Evolutionary conservation across 2,888 invertebrate species (phyloP).

Genomic region (Cheilosia grossa): DNA sequence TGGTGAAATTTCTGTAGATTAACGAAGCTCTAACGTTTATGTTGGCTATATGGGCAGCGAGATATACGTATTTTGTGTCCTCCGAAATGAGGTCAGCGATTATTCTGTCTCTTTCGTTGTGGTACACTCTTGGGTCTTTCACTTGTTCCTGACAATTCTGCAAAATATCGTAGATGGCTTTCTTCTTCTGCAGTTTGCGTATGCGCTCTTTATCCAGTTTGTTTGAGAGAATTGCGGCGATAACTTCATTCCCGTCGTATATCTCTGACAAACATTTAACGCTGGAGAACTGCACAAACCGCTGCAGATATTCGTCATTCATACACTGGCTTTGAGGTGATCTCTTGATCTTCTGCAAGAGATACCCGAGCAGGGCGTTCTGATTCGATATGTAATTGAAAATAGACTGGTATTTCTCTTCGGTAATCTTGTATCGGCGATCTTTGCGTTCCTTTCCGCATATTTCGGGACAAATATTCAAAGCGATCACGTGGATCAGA

Average conservation of each 20-base stretch:
- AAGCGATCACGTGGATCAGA: conserved; percentile 88
- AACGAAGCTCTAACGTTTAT: conserved; percentile 78
- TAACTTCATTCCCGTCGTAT: conserved; percentile 77
- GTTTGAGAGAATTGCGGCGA: conserved; percentile 79
- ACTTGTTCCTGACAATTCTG: conserved; percentile 47
- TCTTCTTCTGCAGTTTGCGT: conserved; percentile 67
- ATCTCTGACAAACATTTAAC: conserved; percentile 76
- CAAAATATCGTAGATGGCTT: conserved; percentile 51
- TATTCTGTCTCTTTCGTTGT: conserved; percentile 77
- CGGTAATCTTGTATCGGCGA: conserved; percentile 68
- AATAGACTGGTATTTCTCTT: conserved; percentile 79
- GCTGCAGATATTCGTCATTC: conserved; percentile 77
- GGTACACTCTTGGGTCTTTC: conserved; percentile 12
- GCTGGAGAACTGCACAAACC: conserved; percentile 77
- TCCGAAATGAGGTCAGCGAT: conserved; percentile 77
- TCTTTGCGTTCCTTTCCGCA: conserved; percentile 62
- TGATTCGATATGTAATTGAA: conserved; percentile 81
- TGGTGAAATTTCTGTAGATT: conserved; percentile 80
- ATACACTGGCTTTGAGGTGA: conserved; percentile 59
- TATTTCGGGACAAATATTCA: conserved; percentile 88
- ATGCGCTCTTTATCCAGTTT: conserved; percentile 76
- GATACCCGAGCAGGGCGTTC: conserved; percentile 79
- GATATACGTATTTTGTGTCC: conserved; percentile 78
- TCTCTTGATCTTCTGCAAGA: conserved; percentile 78
- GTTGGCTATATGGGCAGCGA: conserved; percentile 78